Evolutionary conservation across 1,140 invertebrate species (phyloP).

Genomic region (Coboldia fuscipes): DNA sequence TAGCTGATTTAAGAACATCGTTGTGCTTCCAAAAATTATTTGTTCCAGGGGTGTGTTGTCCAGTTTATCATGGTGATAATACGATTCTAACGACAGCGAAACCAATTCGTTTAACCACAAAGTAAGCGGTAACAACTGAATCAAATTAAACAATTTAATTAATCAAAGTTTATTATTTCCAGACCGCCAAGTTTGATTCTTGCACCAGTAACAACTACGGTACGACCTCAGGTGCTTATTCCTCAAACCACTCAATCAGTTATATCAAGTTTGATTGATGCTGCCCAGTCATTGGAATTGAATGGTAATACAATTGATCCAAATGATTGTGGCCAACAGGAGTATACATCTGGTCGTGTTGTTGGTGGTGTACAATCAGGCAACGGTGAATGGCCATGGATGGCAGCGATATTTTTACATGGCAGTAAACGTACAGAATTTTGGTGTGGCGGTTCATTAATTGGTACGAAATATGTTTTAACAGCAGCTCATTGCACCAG

Average conservation of each 20-base stretch:
- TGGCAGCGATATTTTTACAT: conserved; percentile 80
- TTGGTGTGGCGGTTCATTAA: conserved; percentile 82
- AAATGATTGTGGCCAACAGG: conserved; percentile 57
- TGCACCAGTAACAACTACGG: background rate
- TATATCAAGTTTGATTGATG: background rate
- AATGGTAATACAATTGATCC: conserved; percentile 23
- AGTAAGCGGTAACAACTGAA: background rate
- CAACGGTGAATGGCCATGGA: conserved; percentile 77
- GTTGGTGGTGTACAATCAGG: conserved; percentile 71
- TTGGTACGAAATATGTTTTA: conserved; percentile 55
- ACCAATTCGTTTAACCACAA: conserved; percentile 24
- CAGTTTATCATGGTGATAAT: conserved; percentile 24
- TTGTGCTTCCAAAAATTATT: conserved; percentile 82
- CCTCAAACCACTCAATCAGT: background rate
- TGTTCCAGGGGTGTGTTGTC: conserved; percentile 80
- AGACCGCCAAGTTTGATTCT: too few species aligned
- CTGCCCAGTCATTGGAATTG: conserved; percentile 5
- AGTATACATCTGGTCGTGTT: conserved; percentile 61
- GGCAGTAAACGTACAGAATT: conserved; percentile 70
- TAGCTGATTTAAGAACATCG: conserved; percentile 60
- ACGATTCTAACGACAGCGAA: conserved; percentile 14
- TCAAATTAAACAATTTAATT: background rate
- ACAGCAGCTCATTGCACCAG: conserved; percentile 85
- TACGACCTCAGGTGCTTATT: too few species aligned
- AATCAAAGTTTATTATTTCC: background rate